Conservation (phyloP, 2,888 invertebrate species). For the Orchesella flavescens region DNA sequence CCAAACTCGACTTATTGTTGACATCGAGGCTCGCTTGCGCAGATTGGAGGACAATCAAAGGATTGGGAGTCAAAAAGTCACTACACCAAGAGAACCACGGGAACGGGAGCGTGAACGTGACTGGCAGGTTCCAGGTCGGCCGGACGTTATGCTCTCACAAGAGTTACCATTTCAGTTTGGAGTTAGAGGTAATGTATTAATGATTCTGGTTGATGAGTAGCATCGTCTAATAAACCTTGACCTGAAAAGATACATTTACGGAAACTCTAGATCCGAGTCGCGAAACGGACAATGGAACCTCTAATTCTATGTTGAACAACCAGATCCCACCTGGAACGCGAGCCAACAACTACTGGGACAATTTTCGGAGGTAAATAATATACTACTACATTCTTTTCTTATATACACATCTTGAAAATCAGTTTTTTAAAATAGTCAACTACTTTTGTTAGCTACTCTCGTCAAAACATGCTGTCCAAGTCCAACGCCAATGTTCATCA, state of each 20-base stretch:
- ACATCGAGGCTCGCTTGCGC: slow-evolving; percentile 49
- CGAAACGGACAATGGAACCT: slow-evolving; percentile 36
- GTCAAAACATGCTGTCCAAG: slow-evolving; percentile 87
- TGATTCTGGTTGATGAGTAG: neutral
- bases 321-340: slow-evolving; percentile 92
- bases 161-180: slow-evolving; percentile 47
- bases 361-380: slow-evolving; percentile 85
- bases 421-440: too few relatives aligned
- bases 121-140: slow-evolving; percentile 52
- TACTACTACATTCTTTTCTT: slow-evolving; percentile 73
- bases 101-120: slow-evolving; percentile 34
- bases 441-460: slow-evolving; percentile 82
- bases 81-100: too few relatives aligned
- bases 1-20: slow-evolving; percentile 47
- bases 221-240: too few relatives aligned
- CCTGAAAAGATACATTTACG: too few relatives aligned
- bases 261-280: slow-evolving; percentile 38
- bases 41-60: slow-evolving; percentile 51
- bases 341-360: slow-evolving; percentile 95
- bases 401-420: too few relatives aligned
- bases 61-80: neutral
- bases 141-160: slow-evolving; percentile 53
- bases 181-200: slow-evolving; percentile 31
- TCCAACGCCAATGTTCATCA: slow-evolving; percentile 76
- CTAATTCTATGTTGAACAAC: slow-evolving; percentile 80